Conservation (phyloP, 2,797 vertebrate species). For the Geotrypetes seraphini region DNA sequence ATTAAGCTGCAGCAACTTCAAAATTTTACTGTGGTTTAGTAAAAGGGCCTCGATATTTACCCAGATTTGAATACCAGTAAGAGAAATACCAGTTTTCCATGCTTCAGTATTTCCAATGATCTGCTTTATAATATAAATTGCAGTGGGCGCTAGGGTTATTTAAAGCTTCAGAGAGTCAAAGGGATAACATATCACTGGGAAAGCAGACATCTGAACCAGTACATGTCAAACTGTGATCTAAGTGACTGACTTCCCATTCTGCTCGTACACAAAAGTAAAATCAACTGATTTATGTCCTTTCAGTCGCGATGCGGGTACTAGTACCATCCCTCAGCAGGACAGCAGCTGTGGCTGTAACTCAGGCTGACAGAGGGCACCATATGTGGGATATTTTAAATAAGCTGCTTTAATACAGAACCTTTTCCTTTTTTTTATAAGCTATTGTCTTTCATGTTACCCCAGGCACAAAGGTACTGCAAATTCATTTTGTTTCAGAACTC, state of each 20-base stretch:
- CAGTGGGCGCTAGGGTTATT: neutral
- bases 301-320: neutral
- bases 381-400: neutral
- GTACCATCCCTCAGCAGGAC: fast-evolving
- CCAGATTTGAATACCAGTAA: too few relatives aligned
- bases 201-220: neutral
- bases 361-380: neutral
- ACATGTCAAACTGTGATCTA: neutral
- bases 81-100: too few relatives aligned
- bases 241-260: neutral
- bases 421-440: neutral
- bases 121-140: too few relatives aligned
- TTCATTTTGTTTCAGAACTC: too few relatives aligned
- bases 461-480: too few relatives aligned
- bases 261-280: neutral
- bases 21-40: too few relatives aligned
- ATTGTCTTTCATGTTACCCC: neutral
- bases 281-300: neutral
- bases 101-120: too few relatives aligned
- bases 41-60: too few relatives aligned
- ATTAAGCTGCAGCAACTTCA: too few relatives aligned
- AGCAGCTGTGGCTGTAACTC: fast-evolving
- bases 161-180: neutral
- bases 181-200: neutral
- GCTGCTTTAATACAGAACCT: neutral